phyloP scores from a whole-genome alignment of 2,797 vertebrate genomes.

The Molossus alvarezi region DNA sequence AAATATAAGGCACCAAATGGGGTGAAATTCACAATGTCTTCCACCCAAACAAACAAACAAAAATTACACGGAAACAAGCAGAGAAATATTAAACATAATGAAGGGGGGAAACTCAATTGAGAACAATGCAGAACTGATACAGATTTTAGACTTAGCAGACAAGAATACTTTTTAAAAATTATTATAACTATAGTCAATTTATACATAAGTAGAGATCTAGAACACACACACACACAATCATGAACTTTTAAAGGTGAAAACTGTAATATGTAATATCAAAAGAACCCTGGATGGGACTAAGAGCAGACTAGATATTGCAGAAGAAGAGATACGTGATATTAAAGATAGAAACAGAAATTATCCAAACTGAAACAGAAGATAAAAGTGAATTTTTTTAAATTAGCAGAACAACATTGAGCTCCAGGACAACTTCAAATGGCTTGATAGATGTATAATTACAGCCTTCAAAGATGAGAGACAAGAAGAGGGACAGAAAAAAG shows the following conservation, averaged over 20 bases:
- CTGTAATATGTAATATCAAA: neutral
- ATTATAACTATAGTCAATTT: neutral
- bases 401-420: neutral
- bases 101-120: neutral
- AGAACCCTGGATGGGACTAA: neutral
- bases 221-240: neutral
- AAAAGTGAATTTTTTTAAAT: neutral
- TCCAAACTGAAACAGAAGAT: neutral
- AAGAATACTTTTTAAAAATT: neutral
- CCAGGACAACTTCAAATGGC: neutral
- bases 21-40: slow-evolving; percentile 3
- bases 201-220: neutral
- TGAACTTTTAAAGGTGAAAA: slow-evolving; percentile 40
- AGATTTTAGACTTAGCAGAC: slow-evolving; percentile 12
- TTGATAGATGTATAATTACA: neutral
- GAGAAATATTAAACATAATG: neutral
- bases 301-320: neutral
- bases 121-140: slow-evolving; percentile 12
- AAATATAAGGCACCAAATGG: neutral
- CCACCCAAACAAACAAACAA: neutral
- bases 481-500: neutral
- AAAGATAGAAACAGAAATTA: slow-evolving; percentile 21
- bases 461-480: neutral
- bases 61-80: neutral
- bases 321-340: neutral